Conservation (phyloP, 2,888 invertebrate species). For the Campoletis raptor region DNA sequence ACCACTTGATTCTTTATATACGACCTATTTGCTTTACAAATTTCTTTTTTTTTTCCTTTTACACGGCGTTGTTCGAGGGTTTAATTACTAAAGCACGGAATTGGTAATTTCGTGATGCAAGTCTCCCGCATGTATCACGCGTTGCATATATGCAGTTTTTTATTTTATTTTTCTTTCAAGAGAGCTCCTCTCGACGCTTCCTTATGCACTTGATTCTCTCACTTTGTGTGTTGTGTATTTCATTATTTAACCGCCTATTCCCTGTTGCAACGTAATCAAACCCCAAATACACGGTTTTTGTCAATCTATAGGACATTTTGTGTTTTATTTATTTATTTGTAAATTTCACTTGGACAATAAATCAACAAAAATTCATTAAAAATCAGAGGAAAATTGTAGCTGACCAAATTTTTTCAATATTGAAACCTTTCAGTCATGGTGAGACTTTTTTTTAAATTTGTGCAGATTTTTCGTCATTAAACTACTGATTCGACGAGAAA, state of each 20-base stretch:
- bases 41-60: conserved; percentile 43
- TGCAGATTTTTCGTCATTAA: too few relatives aligned
- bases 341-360: not conserved
- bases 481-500: too few relatives aligned
- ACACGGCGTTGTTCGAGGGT: conserved; percentile 60
- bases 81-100: conserved; percentile 68
- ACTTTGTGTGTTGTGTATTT: conserved; percentile 51
- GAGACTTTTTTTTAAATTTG: too few relatives aligned
- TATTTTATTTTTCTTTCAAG: conserved; percentile 15
- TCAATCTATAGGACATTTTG: conserved; percentile 1
- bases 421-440: not conserved
- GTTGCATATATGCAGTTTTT: conserved; percentile 43
- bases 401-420: not conserved
- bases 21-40: conserved; percentile 67
- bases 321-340: not conserved
- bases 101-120: conserved; percentile 68
- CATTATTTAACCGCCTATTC: conserved; percentile 55
- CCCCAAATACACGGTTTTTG: conserved; percentile 5
- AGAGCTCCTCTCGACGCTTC: conserved; percentile 47
- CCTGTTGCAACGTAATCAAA: conserved; percentile 26
- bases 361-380: not conserved
- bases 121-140: conserved; percentile 36
- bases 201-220: conserved; percentile 56
- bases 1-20: conserved; percentile 47
- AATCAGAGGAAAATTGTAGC: too few relatives aligned